Evolutionary conservation across 2,113 vertebrate species (phyloP).

Genomic region (Lucifuga dentata): DNA sequence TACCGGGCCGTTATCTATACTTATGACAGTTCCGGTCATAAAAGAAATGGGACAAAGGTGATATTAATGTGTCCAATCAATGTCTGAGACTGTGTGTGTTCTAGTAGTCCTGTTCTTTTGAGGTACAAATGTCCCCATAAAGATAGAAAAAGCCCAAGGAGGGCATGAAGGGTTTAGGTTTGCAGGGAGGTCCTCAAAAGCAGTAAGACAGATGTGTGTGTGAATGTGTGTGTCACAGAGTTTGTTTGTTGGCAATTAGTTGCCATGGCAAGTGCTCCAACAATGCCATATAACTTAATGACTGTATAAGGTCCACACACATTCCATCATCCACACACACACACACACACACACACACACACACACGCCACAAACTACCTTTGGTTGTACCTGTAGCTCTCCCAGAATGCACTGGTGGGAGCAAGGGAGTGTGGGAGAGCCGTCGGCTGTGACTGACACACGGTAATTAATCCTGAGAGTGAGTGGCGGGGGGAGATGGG

Average conservation of each 20-base stretch:
- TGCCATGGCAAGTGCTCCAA: slow-evolving; percentile 25
- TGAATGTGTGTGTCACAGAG: background rate
- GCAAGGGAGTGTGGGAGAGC: slow-evolving; percentile 76
- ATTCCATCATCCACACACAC: slow-evolving; percentile 26
- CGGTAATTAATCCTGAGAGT: slow-evolving; percentile 76
- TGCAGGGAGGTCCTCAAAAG: too few relatives aligned
- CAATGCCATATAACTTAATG: slow-evolving; percentile 36
- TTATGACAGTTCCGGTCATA: slow-evolving; percentile 10
- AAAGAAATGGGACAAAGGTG: slow-evolving; percentile 34
- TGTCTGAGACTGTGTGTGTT: background rate
- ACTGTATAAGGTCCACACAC: slow-evolving; percentile 44
- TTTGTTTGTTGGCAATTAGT: slow-evolving; percentile 36
- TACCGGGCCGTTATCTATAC: slow-evolving; percentile 29
- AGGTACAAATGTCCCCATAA: background rate
- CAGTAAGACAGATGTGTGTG: background rate
- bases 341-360: slow-evolving; percentile 15
- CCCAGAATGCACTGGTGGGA: slow-evolving; percentile 68
- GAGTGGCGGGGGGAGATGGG: slow-evolving; percentile 25
- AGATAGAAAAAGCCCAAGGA: background rate
- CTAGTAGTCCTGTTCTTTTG: background rate
- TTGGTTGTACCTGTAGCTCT: slow-evolving; percentile 71
- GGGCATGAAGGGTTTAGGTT: too few relatives aligned
- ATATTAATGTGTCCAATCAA: slow-evolving; percentile 8
- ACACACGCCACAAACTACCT: slow-evolving; percentile 30
- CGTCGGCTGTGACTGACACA: slow-evolving; percentile 76